Evolutionary conservation across 2,888 invertebrate genomes (phyloP).

Genomic region (Noctuana brunneofusca): DNA sequence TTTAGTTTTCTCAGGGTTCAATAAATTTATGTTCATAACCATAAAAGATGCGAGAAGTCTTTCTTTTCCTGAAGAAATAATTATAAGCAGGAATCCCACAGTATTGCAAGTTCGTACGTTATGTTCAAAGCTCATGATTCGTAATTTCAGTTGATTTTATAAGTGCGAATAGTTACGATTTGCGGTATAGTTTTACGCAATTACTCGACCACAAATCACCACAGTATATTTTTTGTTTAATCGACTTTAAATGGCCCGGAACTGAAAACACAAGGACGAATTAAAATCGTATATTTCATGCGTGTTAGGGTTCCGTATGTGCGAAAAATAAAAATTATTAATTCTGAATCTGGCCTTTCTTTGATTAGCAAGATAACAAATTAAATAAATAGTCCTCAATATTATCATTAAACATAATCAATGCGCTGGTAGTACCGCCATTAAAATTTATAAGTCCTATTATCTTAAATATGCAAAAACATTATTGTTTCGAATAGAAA

Average conservation of each 20-base stretch:
- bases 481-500: too few species aligned
- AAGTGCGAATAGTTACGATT: constrained; percentile 21
- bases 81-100: neutral
- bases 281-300: constrained; percentile 66
- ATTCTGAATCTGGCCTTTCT: too few species aligned
- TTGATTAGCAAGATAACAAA: too few species aligned
- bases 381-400: too few species aligned
- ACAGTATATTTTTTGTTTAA: constrained; percentile 57
- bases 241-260: constrained; percentile 74
- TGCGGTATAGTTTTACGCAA: constrained; percentile 23
- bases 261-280: constrained; percentile 63
- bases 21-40: neutral
- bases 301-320: constrained; percentile 38
- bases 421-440: too few species aligned
- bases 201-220: constrained; percentile 14
- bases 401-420: too few species aligned
- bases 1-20: neutral
- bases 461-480: too few species aligned
- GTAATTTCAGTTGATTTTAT: constrained; percentile 14
- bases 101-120: neutral
- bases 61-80: neutral
- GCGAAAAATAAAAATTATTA: neutral
- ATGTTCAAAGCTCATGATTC: neutral
- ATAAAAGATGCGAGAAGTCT: neutral
- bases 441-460: too few species aligned